Evolutionary conservation across 2,113 vertebrate species (phyloP).

Genomic region (Bos indicus): DNA sequence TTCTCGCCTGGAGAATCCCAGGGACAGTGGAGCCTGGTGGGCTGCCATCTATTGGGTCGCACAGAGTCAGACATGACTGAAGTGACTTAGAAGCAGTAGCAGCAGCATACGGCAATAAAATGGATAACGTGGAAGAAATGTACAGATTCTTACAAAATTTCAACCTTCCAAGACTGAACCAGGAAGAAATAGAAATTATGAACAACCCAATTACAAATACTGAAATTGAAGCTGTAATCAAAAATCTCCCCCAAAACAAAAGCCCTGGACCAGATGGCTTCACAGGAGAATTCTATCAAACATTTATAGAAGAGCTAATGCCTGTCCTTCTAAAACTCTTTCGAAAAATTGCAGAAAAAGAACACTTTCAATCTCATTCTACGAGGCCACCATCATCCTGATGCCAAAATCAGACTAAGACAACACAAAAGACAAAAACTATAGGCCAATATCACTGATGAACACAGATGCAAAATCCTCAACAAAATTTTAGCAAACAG

Average conservation of each 20-base stretch:
- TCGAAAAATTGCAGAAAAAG: not conserved
- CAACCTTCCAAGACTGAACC: not conserved
- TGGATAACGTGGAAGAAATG: not conserved
- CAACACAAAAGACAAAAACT: not conserved
- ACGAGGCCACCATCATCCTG: not conserved
- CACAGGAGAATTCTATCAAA: not conserved
- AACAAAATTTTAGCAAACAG: not conserved
- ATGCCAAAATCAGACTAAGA: not conserved
- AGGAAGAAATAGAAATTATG: not conserved
- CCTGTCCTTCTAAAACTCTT: not conserved
- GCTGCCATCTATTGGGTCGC: rapidly evolving
- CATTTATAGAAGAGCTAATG: not conserved
- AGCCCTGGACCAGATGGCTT: not conserved
- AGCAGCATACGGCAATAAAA: not conserved
- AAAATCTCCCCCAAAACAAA: not conserved
- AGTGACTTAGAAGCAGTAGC: too few relatives aligned
- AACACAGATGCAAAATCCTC: not conserved
- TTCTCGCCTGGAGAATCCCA: too few relatives aligned
- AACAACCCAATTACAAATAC: not conserved
- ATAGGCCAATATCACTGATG: not conserved
- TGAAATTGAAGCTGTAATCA: not conserved
- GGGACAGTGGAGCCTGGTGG: rapidly evolving
- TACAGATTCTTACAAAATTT: not conserved
- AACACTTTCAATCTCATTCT: not conserved
- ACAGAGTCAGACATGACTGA: too few relatives aligned